Evolutionary conservation across 2,113 vertebrate genomes (phyloP).

Genomic region (Anguilla japonica): DNA sequence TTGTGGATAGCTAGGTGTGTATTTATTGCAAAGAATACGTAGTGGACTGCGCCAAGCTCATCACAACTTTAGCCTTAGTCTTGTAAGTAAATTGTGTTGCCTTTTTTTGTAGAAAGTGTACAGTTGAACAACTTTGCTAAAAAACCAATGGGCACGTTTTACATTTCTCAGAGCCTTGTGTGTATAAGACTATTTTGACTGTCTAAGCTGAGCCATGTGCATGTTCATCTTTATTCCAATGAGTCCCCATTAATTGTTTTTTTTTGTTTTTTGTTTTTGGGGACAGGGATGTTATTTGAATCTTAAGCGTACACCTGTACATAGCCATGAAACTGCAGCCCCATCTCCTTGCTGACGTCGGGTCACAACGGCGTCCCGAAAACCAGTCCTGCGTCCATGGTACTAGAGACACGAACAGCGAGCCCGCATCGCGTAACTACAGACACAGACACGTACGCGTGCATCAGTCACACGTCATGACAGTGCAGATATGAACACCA

Average conservation of each 20-base stretch:
- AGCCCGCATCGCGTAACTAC: too few species aligned
- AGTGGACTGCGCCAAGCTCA: constrained; percentile 23
- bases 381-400: background rate
- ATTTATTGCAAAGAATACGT: constrained; percentile 28
- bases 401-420: too few species aligned
- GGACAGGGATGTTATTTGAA: constrained; percentile 16
- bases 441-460: too few species aligned
- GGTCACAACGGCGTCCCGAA: constrained; percentile 38
- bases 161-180: constrained; percentile 27
- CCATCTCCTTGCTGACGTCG: constrained; percentile 67
- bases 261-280: constrained; percentile 17
- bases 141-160: constrained; percentile 22
- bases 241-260: background rate
- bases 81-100: constrained; percentile 11
- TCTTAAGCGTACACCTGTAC: constrained; percentile 29
- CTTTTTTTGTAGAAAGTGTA: constrained; percentile 26
- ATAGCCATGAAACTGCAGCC: constrained; percentile 59
- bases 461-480: too few species aligned
- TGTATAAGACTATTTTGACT: constrained; percentile 29
- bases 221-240: constrained; percentile 36
- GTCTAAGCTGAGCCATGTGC: constrained; percentile 31
- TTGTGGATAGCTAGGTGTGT: constrained; percentile 19
- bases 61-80: constrained; percentile 25
- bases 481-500: too few species aligned
- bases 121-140: constrained; percentile 26